These are phyloP conservation scores for Dynastes grantii DNA, from an alignment of 2,888 invertebrate species.

Conservation along the genomic window DNA sequence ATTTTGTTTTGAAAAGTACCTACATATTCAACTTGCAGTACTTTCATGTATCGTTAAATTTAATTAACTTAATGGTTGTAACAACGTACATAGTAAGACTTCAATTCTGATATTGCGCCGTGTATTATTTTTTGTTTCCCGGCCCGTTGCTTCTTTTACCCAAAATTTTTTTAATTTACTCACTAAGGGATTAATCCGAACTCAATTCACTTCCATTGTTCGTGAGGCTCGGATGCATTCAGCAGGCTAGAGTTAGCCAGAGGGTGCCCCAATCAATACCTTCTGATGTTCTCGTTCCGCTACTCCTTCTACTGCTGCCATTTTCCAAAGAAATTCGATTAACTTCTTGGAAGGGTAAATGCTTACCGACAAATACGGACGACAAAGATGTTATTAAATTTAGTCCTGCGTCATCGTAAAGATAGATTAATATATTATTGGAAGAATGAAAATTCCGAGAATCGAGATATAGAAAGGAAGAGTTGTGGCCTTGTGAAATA, in stretches of 20 bases:
- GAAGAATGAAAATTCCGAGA: background rate
- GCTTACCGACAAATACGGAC: constrained; percentile 37
- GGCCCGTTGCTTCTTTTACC: too few species aligned
- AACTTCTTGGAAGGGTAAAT: constrained; percentile 32
- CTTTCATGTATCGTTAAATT: background rate
- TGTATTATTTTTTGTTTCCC: too few species aligned
- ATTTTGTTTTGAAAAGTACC: too few species aligned
- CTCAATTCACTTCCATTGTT: constrained; percentile 23
- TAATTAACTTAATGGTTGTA: background rate
- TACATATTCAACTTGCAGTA: background rate
- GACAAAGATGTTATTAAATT: constrained; percentile 37
- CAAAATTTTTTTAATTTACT: too few species aligned
- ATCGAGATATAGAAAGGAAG: too few species aligned
- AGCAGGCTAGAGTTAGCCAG: background rate
- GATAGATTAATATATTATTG: constrained; percentile 19
- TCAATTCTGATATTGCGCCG: background rate
- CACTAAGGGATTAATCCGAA: constrained; percentile 36
- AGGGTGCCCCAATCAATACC: constrained; percentile 19
- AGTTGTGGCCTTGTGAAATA: too few species aligned
- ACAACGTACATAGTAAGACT: background rate
- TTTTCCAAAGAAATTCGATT: constrained; percentile 35
- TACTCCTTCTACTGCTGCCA: constrained; percentile 13
- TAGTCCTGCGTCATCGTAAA: constrained; percentile 7
- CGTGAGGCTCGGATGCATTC: constrained; percentile 8
- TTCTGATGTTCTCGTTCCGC: constrained; percentile 15